Evolutionary conservation across 2,113 vertebrate species (phyloP), one percentile per base, ranked within the genome.

Genomic region (Callionymus lyra): DNA sequence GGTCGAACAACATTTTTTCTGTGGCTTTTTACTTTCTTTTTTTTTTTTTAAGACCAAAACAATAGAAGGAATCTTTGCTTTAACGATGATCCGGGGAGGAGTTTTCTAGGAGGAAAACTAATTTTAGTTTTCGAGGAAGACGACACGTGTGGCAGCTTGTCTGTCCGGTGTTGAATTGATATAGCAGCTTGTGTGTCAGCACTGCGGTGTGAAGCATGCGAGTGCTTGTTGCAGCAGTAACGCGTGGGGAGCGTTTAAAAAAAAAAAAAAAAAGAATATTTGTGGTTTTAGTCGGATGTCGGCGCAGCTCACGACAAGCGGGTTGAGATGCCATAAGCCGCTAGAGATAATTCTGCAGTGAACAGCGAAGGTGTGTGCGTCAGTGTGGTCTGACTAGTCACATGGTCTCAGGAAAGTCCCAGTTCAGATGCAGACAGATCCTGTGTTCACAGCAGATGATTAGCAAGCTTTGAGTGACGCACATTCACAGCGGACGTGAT

Each of bases 331-430:
- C 31, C 43, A 47, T 62, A 65, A 71, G 38, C 46, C 38, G 41
- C 18, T 52, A 42, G 38, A 40, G 14, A 31, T 75, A 64, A 76
- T 58, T 64, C 46, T 34, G 17, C 70, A 53, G 51, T 56, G 46
- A 53, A 59, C 41, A 17, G 43, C 50, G 40, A 42, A 53, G 47
- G 53, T 54, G 60, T 58, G 49, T 53, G 31, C 37, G 53, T 67
- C 49, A 12, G 3, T 62, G 38, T 72, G 70, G 67, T 31, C 59
- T 61, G 67, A 74, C 56, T 44, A 34, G 60, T 76, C 81, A 77
- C 79, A 39, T 78, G 76, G 42, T 62, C 16, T 21, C 36, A 63
- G 79, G 75, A 85, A 84, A 74, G 56, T 58, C 76, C 78, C 77
- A 45, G 47, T 50, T 63, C 54, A 11, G 4, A 42, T 51, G 16